These are phyloP conservation scores for Myiozetetes cayanensis DNA, from an alignment of 2,113 vertebrate species.

Conservation along the genomic window DNA sequence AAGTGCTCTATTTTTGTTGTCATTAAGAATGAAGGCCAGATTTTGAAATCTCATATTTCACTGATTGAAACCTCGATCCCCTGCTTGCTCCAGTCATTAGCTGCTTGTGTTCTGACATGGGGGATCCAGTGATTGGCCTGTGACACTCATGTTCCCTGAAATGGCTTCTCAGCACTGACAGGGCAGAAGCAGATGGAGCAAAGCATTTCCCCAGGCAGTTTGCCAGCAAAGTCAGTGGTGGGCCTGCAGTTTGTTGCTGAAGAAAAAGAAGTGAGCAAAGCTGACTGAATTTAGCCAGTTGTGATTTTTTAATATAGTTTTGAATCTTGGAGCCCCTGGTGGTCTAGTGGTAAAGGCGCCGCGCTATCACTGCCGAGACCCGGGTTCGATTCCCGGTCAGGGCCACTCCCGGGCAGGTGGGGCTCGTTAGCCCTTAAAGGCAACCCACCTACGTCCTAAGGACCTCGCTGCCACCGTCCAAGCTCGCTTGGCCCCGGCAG, in stretches of 20 bases:
- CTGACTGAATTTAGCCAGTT: not conserved
- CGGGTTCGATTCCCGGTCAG: no score
- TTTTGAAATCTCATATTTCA: constrained; percentile 14
- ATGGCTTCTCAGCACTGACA: not conserved
- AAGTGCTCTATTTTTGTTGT: not conserved
- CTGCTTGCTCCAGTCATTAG: not conserved
- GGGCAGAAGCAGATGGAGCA: not conserved
- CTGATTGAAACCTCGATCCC: not conserved
- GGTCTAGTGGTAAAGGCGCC: no score
- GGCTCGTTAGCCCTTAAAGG: no score
- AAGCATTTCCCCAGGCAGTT: not conserved
- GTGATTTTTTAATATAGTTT: not conserved
- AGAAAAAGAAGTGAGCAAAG: not conserved
- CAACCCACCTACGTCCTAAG: no score
- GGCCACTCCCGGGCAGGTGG: no score
- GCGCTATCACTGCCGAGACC: no score
- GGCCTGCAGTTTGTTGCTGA: not conserved
- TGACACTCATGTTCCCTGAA: not conserved
- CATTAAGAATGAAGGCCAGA: not conserved
- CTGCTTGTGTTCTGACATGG: accelerated
- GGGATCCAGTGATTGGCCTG: not conserved
- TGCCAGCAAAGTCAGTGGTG: not conserved
- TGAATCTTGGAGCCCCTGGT: no score
- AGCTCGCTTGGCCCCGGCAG: no score
- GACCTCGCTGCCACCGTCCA: no score